phyloP scores from a whole-genome alignment of 2,113 vertebrate species.

The Harpagus bidentatus region DNA sequence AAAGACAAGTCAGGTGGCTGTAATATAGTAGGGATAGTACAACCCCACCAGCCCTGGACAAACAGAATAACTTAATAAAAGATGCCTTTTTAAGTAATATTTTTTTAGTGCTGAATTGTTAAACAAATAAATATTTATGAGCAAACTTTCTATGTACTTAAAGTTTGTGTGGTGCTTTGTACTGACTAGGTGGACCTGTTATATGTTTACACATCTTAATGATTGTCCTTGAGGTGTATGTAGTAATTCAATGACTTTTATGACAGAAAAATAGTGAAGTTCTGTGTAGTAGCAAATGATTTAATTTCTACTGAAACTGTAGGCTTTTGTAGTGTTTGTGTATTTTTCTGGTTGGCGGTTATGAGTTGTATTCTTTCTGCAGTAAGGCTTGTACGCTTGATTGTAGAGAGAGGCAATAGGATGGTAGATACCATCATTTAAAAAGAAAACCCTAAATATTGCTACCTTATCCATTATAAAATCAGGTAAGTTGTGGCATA shows the following conservation, averaged over 20 bases:
- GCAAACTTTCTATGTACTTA: constrained; percentile 66
- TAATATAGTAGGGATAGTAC: constrained; percentile 42
- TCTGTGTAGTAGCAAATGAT: constrained; percentile 29
- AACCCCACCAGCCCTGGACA: constrained; percentile 63
- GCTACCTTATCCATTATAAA: constrained; percentile 7
- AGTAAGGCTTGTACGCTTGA: constrained; percentile 29
- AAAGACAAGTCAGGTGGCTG: constrained; percentile 45
- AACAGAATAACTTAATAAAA: constrained; percentile 63
- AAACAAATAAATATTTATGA: constrained; percentile 67
- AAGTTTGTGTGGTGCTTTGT: constrained; percentile 67
- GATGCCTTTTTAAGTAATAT: constrained; percentile 72
- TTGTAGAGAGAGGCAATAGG: constrained; percentile 49
- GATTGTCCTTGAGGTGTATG: background rate
- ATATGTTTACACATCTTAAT: constrained; percentile 48
- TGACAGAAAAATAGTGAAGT: constrained; percentile 13
- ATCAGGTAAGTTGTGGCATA: background rate
- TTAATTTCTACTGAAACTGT: constrained; percentile 48
- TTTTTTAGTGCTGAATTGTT: constrained; percentile 71
- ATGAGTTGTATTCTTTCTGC: constrained; percentile 34
- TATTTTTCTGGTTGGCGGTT: constrained; percentile 47
- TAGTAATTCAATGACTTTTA: constrained; percentile 26
- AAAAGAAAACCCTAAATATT: constrained; percentile 67
- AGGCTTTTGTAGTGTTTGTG: constrained; percentile 45
- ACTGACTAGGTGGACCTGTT: constrained; percentile 55
- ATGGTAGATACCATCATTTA: constrained; percentile 39